Percentiles rank a stretch among this genome's conserved stretches.
phyloP scores from a whole-genome alignment of 2,113 vertebrate species.

The Triplophysa rosa region DNA sequence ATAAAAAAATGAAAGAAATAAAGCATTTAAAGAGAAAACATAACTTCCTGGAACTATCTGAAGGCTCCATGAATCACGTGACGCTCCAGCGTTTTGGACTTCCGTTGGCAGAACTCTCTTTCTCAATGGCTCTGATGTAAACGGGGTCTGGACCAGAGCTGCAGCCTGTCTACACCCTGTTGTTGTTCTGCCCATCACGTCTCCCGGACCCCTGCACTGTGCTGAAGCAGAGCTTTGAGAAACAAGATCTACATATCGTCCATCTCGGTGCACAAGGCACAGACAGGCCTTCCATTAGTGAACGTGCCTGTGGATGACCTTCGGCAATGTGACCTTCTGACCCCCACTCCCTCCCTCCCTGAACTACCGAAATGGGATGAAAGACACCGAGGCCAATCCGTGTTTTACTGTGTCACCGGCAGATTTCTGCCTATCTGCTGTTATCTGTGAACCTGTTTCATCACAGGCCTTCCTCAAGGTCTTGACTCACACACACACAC shows the following conservation, averaged over 20 bases:
- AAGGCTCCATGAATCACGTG: no score
- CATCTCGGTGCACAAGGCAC: conserved; percentile 65
- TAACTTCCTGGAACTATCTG: no score
- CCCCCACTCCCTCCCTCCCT: conserved; percentile 53
- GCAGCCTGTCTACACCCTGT: conserved; percentile 69
- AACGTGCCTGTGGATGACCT: conserved; percentile 67
- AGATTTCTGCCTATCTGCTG: conserved; percentile 63
- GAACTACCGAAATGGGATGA: conserved; percentile 61
- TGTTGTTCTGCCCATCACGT: conserved; percentile 60
- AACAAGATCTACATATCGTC: conserved; percentile 67
- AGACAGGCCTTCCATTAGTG: conserved; percentile 69
- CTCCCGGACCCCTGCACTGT: conserved; percentile 32
- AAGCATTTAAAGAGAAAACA: no score
- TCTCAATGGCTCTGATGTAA: no score
- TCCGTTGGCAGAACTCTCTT: no score
- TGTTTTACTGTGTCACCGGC: conserved; percentile 64
- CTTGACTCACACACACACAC: conserved; percentile 49
- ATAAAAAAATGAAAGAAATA: no score
- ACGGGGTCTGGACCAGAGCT: conserved; percentile 49
- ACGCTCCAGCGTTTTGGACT: no score
- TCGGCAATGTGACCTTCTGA: conserved; percentile 52
- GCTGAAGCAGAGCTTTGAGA: conserved; percentile 61
- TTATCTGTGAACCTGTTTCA: conserved; percentile 66
- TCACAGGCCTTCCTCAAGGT: conserved; percentile 48
- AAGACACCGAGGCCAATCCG: conserved; percentile 56